phyloP scores from a whole-genome alignment of 2,113 vertebrate genomes.

The Nycticorax nycticorax region DNA sequence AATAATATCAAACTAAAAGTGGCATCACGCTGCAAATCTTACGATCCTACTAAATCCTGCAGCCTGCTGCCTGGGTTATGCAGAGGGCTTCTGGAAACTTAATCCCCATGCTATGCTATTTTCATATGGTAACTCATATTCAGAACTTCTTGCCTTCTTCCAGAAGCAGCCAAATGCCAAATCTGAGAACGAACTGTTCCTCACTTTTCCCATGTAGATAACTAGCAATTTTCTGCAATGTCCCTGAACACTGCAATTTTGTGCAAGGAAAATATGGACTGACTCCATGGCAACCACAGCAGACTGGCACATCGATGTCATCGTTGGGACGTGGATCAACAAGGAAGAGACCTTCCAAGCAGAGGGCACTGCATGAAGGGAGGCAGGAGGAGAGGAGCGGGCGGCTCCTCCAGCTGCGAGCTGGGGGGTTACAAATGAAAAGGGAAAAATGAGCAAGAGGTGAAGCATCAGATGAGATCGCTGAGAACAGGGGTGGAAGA shows the following conservation, averaged over 20 bases:
- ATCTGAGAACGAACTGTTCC: slow-evolving; percentile 15
- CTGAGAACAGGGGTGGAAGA: background rate
- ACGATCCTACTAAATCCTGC: background rate
- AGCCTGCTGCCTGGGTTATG: background rate
- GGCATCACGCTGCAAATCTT: background rate
- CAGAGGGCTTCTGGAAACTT: background rate
- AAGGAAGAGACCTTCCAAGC: background rate
- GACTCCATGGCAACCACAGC: background rate
- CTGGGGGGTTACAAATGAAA: background rate
- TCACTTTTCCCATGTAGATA: background rate
- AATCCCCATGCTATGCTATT: background rate
- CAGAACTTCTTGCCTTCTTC: slow-evolving; percentile 3
- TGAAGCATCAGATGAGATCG: background rate
- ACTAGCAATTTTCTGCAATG: slow-evolving; percentile 53
- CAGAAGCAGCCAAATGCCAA: background rate
- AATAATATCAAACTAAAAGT: background rate
- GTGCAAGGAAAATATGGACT: background rate
- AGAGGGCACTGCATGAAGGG: background rate
- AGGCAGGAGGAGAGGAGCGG: background rate
- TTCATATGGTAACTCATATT: background rate
- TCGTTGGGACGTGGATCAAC: background rate
- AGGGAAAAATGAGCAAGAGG: background rate
- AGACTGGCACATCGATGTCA: background rate
- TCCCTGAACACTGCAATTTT: slow-evolving; percentile 46
- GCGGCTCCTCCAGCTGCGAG: background rate